Percentiles rank a stretch among this genome's conserved stretches.
Conservation (phyloP, 2,888 invertebrate genomes). For the Papilio demoleus region DNA sequence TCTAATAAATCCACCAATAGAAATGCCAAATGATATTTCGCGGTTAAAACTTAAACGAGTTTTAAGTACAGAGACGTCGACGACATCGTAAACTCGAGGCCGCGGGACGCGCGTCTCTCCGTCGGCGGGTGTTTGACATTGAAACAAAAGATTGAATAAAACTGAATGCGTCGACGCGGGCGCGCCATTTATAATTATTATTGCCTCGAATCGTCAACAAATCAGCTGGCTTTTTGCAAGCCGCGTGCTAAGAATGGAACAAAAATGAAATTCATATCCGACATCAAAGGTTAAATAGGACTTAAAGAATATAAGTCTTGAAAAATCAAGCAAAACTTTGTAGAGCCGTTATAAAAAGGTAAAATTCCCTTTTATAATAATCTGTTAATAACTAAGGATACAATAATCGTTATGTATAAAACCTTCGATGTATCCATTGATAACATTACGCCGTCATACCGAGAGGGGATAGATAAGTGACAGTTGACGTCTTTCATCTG, state of each 20-base stretch:
- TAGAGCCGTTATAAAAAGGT: no score
- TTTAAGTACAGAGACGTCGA: slow-evolving; percentile 21
- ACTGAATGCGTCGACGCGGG: slow-evolving; percentile 2
- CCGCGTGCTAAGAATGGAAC: background rate
- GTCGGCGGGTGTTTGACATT: slow-evolving; percentile 29
- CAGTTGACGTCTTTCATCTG: slow-evolving; percentile 26
- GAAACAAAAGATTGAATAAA: slow-evolving; percentile 34
- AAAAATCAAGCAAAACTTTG: no score
- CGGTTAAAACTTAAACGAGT: background rate
- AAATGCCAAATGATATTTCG: slow-evolving; percentile 3
- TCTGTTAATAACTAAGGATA: no score
- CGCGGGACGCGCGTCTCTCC: background rate
- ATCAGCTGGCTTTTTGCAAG: slow-evolving; percentile 2
- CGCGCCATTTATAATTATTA: slow-evolving; percentile 18
- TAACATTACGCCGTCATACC: background rate
- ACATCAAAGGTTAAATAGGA: background rate
- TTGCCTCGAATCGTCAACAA: slow-evolving; percentile 16
- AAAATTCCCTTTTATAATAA: no score
- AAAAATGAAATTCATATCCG: background rate
- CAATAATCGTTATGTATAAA: no score
- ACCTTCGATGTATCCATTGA: background rate
- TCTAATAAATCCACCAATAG: background rate
- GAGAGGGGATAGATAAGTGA: slow-evolving; percentile 24
- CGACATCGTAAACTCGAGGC: slow-evolving; percentile 30
- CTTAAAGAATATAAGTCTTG: no score